Conservation (phyloP, 2,113 vertebrate species). For the rat (Rattus norvegicus) region GRCr8 NC_086019.1:48674501-48675000, state of each 20-base stretch:
- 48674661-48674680: neutral
- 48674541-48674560: neutral
- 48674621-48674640: neutral
- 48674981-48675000: neutral
- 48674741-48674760: neutral
- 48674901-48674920: neutral
- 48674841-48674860: neutral
- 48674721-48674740: constrained; percentile 5
- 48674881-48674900: neutral
- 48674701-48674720: constrained; percentile 32
- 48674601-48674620: constrained; percentile 42
- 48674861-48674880: neutral
- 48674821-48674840: neutral
- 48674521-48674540: neutral
- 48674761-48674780: constrained; percentile 24
- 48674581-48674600: neutral
- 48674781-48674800: neutral
- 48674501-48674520: neutral
- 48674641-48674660: neutral
- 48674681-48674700: constrained; percentile 34
- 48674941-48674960: neutral
- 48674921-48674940: neutral
- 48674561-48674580: neutral
- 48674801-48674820: neutral
- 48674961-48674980: neutral